phyloP scores from a whole-genome alignment of 2,888 invertebrate genomes.

The Pyralis farinalis region DNA sequence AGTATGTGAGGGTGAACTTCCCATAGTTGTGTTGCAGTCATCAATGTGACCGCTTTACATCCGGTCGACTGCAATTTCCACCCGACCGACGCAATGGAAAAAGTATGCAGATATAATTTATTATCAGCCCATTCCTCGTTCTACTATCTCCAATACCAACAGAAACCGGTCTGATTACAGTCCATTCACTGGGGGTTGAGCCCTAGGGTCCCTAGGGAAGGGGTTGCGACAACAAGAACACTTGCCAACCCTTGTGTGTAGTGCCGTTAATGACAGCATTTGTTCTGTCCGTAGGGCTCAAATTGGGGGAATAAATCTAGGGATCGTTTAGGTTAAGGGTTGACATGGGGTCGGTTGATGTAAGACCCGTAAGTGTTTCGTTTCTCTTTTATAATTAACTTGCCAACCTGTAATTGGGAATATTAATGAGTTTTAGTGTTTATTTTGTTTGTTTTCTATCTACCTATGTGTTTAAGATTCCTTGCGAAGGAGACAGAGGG shows the following conservation, averaged over 20 bases:
- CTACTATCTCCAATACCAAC: not conserved
- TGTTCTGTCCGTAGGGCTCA: slow-evolving; percentile 17
- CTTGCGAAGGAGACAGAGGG: no score
- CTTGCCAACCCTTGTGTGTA: slow-evolving; percentile 20
- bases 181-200: slow-evolving; percentile 5
- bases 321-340: slow-evolving; percentile 2
- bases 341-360: not conserved
- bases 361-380: not conserved
- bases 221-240: slow-evolving; percentile 28
- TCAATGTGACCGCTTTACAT: no score
- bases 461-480: no score
- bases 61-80: no score
- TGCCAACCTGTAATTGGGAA: no score
- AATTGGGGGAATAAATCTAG: slow-evolving; percentile 19
- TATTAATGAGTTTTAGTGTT: no score
- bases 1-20: no score
- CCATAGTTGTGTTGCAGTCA: no score
- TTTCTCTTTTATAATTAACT: slow-evolving; percentile 5
- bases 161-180: slow-evolving; percentile 2
- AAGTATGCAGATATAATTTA: no score
- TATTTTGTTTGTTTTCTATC: no score
- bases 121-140: no score
- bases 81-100: no score
- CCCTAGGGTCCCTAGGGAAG: slow-evolving; percentile 38
- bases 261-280: slow-evolving; percentile 27